These are phyloP conservation scores for Brachionus koreanus DNA, from an alignment of 1,140 invertebrate genomes.

Conservation along the genomic window DNA sequence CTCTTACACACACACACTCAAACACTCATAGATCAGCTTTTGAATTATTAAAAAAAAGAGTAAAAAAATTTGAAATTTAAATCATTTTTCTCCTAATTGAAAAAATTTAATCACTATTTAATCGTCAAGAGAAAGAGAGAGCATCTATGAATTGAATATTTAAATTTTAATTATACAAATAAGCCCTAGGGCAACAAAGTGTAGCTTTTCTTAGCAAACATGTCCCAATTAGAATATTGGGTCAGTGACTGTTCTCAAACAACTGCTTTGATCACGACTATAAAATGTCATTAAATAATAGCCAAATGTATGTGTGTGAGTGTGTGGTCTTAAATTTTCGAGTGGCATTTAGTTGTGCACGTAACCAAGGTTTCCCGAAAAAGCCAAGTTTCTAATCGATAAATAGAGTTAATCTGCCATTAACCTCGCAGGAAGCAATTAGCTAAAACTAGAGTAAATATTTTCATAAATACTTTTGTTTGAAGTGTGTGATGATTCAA, in stretches of 20 bases:
- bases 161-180: constrained; percentile 7
- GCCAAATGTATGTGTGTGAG: background rate
- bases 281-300: background rate
- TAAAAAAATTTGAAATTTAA: background rate
- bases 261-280: background rate
- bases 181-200: background rate
- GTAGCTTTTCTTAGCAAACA: background rate
- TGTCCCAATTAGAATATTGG: constrained; percentile 6
- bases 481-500: constrained; percentile 31
- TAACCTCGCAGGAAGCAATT: background rate
- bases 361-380: background rate
- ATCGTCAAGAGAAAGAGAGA: background rate
- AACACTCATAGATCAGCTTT: too few relatives aligned
- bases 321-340: background rate
- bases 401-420: background rate
- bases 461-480: background rate
- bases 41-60: too few relatives aligned
- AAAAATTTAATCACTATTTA: constrained; percentile 11
- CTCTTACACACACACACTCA: too few relatives aligned
- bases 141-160: background rate
- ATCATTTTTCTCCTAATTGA: background rate
- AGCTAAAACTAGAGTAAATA: background rate
- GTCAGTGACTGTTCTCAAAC: background rate
- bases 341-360: background rate
- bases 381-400: background rate